These are phyloP conservation scores for Chaetophractus vellerosus DNA, from an alignment of 2,797 vertebrate species.

Conservation along the genomic window DNA sequence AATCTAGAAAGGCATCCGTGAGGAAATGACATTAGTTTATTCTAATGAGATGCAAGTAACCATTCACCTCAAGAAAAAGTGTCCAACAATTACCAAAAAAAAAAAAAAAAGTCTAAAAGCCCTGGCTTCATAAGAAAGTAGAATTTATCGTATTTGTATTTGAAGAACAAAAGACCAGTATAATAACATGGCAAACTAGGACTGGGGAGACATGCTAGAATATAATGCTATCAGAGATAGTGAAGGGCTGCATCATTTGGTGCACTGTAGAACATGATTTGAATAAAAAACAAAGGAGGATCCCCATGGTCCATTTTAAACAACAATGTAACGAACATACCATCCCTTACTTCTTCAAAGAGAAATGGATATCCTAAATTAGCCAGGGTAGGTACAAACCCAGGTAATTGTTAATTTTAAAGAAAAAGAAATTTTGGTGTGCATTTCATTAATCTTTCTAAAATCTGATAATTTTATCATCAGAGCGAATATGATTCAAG, in stretches of 20 bases:
- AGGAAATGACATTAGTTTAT: background rate
- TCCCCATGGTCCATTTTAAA: background rate
- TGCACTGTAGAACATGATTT: background rate
- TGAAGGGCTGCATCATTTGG: background rate
- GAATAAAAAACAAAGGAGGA: conserved; percentile 20
- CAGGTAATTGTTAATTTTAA: background rate
- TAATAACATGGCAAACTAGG: background rate
- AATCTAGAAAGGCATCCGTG: conserved; percentile 22
- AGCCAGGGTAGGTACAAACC: background rate
- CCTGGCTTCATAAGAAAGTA: background rate
- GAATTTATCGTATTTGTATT: background rate
- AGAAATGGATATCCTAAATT: background rate
- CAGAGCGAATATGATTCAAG: background rate
- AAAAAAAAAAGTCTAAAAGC: background rate
- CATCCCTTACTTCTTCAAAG: background rate
- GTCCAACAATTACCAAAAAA: background rate
- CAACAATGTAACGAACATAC: background rate
- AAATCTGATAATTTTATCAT: background rate
- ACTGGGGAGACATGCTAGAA: background rate
- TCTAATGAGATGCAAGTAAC: background rate
- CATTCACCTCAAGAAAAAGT: background rate
- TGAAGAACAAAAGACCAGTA: background rate
- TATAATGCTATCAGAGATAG: background rate
- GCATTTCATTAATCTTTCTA: background rate
- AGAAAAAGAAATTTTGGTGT: conserved; percentile 17